Conservation (phyloP, 1,140 invertebrate species). For the Euglossa dilemma region DNA sequence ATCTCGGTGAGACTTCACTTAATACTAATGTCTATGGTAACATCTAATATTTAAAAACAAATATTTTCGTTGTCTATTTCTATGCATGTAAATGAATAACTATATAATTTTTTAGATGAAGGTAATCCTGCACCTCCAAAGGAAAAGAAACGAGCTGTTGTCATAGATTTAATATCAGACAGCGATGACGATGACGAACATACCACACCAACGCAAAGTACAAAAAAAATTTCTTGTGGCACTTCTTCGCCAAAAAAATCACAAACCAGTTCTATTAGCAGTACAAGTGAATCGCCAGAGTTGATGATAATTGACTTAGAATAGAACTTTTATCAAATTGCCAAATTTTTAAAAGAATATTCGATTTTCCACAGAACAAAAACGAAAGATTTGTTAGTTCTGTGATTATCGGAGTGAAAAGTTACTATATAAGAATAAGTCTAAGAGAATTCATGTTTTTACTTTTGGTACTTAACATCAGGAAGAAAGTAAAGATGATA, state of each 20-base stretch:
- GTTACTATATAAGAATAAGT: background rate
- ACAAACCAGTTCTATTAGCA: slow-evolving; percentile 77
- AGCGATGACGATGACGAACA: slow-evolving; percentile 77
- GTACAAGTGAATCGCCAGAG: slow-evolving; percentile 81
- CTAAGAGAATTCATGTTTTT: slow-evolving; percentile 28
- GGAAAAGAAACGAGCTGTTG: slow-evolving; percentile 76
- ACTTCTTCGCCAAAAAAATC: slow-evolving; percentile 73
- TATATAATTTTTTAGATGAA: slow-evolving; percentile 74
- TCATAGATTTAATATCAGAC: slow-evolving; percentile 81
- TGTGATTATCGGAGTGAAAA: background rate
- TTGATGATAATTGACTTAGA: slow-evolving; percentile 81
- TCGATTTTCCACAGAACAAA: background rate
- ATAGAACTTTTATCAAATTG: slow-evolving; percentile 60
- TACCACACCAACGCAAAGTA: slow-evolving; percentile 68
- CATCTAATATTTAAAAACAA: background rate
- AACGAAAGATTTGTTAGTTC: slow-evolving; percentile 10
- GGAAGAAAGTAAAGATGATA: background rate
- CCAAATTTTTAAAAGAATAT: slow-evolving; percentile 14
- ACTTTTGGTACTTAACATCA: slow-evolving; percentile 39
- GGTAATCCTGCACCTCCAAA: slow-evolving; percentile 69
- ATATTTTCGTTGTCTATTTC: background rate
- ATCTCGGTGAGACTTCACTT: slow-evolving; percentile 73
- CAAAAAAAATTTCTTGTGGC: slow-evolving; percentile 68
- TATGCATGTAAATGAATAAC: background rate
- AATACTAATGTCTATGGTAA: background rate